These are phyloP conservation scores for Calidris pugnax DNA, from an alignment of 2,113 vertebrate genomes.

Conservation along the genomic window DNA sequence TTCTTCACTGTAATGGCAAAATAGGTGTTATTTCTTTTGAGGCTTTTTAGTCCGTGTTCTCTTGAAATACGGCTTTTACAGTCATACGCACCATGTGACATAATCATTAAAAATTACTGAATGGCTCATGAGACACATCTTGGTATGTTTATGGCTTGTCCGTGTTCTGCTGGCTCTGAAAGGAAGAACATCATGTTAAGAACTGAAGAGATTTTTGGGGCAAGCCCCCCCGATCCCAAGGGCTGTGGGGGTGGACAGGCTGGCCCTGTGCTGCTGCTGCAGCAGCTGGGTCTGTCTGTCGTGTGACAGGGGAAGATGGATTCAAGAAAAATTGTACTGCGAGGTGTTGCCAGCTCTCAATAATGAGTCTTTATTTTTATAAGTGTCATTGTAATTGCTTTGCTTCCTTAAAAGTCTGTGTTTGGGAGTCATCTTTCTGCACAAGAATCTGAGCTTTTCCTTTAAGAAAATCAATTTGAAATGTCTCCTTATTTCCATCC, in stretches of 20 bases:
- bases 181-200: background rate
- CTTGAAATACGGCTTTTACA: background rate
- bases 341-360: background rate
- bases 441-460: background rate
- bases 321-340: background rate
- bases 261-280: background rate
- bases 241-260: background rate
- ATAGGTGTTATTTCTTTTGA: background rate
- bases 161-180: background rate
- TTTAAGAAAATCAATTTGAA: background rate
- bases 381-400: background rate
- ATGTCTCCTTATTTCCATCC: background rate
- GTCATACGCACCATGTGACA: background rate
- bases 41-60: background rate
- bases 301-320: background rate
- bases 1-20: background rate
- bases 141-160: background rate
- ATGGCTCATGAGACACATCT: background rate
- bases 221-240: background rate
- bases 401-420: background rate
- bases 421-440: background rate
- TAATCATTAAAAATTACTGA: background rate
- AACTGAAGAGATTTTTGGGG: background rate
- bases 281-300: background rate
- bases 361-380: background rate